Conservation (phyloP, 2,888 invertebrate species). For the Acleris laterana region DNA sequence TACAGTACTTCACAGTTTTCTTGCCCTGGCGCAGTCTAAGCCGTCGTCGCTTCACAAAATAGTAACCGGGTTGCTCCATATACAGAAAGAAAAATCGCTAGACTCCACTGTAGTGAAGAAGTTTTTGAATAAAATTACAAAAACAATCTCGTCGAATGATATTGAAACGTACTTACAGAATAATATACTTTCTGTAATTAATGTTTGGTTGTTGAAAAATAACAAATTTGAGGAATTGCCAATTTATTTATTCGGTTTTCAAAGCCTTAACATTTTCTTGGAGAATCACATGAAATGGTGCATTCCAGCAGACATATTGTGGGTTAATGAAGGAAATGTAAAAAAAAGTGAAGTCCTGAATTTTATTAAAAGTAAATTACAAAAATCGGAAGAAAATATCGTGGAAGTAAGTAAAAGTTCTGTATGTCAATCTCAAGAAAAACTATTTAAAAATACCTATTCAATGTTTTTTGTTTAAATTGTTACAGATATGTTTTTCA, state of each 20-base stretch:
- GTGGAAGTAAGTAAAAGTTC: constrained; percentile 53
- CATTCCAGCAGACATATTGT: constrained; percentile 71
- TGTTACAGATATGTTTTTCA: constrained; percentile 63
- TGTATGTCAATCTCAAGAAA: too few relatives aligned
- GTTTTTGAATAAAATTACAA: constrained; percentile 68
- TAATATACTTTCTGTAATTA: constrained; percentile 77
- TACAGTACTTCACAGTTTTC: constrained; percentile 83
- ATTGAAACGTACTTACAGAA: constrained; percentile 63
- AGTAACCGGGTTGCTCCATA: constrained; percentile 78
- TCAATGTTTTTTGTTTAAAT: background rate
- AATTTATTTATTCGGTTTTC: constrained; percentile 65
- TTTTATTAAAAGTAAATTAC: constrained; percentile 46
- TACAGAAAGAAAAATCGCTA: constrained; percentile 80
- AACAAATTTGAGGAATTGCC: constrained; percentile 71
- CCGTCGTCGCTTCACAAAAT: constrained; percentile 79
- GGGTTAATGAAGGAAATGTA: constrained; percentile 63
- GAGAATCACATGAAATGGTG: constrained; percentile 75
- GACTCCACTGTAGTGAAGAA: constrained; percentile 68
- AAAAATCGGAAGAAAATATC: constrained; percentile 49
- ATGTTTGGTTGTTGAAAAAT: constrained; percentile 75
- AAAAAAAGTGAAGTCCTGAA: constrained; percentile 57
- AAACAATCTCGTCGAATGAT: constrained; percentile 51
- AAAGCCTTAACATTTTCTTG: constrained; percentile 63
- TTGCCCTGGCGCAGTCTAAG: constrained; percentile 79
- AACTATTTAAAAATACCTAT: background rate